Conservation (phyloP, 1,140 invertebrate species). For the Physella acuta region DNA sequence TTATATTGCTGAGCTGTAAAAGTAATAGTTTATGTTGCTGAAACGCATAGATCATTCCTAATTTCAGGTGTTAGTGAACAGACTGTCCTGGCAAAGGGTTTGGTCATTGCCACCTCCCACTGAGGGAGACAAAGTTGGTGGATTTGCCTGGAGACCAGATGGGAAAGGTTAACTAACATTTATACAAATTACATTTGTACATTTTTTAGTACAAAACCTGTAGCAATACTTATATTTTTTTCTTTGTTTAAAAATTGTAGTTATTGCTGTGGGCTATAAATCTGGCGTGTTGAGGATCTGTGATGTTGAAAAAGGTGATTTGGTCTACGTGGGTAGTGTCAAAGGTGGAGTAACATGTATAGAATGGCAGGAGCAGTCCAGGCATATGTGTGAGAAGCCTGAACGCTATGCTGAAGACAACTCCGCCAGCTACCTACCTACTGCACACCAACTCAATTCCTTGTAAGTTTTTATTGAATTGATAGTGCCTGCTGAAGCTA, state of each 20-base stretch:
- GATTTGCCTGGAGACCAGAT: conserved; percentile 89
- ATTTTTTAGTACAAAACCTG: neutral
- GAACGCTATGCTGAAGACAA: conserved; percentile 57
- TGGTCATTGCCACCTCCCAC: conserved; percentile 77
- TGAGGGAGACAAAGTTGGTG: conserved; percentile 64
- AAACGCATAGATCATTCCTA: conserved; percentile 25
- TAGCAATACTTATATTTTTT: neutral
- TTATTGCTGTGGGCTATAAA: conserved; percentile 73
- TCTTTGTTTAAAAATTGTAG: conserved; percentile 39
- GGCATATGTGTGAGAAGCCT: conserved; percentile 27
- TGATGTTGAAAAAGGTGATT: conserved; percentile 85
- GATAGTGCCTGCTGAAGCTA: too few relatives aligned
- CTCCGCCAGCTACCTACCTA: conserved; percentile 63
- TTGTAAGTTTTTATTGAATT: conserved; percentile 13
- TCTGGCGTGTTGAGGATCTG: conserved; percentile 74
- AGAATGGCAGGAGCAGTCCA: conserved; percentile 62
- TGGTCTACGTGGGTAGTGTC: conserved; percentile 70
- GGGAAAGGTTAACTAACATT: conserved; percentile 68
- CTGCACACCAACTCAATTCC: conserved; percentile 51
- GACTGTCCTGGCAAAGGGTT: conserved; percentile 90
- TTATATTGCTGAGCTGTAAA: neutral
- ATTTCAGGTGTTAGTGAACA: conserved; percentile 80
- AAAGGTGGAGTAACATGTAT: conserved; percentile 64
- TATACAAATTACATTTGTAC: neutral
- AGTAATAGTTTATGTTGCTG: neutral